Conservation (phyloP, 2,888 invertebrate species). For the Ormyrus pomaceus region DNA sequence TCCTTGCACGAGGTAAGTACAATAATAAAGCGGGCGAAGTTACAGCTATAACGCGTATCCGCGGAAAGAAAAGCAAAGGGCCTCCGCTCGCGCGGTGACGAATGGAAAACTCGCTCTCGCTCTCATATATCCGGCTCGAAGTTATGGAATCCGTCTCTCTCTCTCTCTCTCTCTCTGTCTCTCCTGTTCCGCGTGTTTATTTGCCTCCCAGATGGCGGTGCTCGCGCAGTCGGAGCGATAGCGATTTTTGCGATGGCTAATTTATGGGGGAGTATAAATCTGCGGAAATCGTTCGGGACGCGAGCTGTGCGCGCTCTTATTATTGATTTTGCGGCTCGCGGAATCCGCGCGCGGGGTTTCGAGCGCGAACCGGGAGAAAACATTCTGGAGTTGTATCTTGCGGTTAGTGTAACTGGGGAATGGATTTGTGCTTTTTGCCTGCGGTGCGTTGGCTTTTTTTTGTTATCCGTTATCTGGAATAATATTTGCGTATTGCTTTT, state of each 20-base stretch:
- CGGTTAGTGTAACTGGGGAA: no score
- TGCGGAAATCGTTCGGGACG: conserved; percentile 1
- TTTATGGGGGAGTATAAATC: conserved; percentile 37
- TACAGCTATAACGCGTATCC: neutral
- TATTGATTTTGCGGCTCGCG: no score
- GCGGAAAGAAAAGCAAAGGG: conserved; percentile 19
- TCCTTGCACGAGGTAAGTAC: neutral
- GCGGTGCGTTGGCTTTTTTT: no score
- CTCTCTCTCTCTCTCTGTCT: no score
- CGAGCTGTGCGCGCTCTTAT: no score
- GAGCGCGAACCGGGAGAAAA: no score
- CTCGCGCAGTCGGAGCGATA: conserved; percentile 14
- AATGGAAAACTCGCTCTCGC: conserved; percentile 33
- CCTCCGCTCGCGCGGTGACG: neutral
- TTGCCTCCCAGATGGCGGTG: conserved; percentile 20
- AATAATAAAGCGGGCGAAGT: neutral
- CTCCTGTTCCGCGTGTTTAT: conserved; percentile 4
- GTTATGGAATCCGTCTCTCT: conserved; percentile 29
- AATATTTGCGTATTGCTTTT: no score
- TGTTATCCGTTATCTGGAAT: no score
- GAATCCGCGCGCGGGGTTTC: no score
- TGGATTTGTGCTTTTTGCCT: no score
- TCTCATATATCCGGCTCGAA: neutral
- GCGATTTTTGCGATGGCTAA: conserved; percentile 30
- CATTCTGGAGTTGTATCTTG: no score